Conservation (phyloP, 2,797 vertebrate genomes). For the Sebastes kiyomatsui region DNA sequence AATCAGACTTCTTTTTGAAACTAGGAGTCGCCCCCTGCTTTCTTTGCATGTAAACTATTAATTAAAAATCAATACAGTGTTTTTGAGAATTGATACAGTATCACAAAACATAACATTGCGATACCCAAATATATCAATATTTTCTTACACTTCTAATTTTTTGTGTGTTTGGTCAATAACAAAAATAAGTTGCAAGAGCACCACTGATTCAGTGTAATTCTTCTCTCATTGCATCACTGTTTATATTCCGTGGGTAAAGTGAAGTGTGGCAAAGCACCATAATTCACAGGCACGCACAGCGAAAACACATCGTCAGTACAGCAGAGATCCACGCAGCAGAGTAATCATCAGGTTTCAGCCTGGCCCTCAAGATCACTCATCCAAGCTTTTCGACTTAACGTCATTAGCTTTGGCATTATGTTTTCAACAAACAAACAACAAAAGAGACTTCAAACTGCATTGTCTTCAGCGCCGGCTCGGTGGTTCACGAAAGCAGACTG, state of each 20-base stretch:
- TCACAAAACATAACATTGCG: neutral
- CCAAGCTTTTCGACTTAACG: slow-evolving; percentile 55
- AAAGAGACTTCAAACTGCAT: slow-evolving; percentile 60
- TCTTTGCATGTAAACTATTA: neutral
- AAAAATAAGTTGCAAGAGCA: neutral
- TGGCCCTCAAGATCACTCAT: slow-evolving; percentile 45
- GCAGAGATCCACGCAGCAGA: neutral
- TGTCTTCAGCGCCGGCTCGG: slow-evolving; percentile 41
- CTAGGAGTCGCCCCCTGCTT: too few species aligned
- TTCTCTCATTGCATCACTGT: neutral
- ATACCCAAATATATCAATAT: neutral
- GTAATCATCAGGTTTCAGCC: slow-evolving; percentile 41
- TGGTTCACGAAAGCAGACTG: slow-evolving; percentile 54
- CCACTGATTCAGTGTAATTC: neutral
- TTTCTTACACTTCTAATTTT: neutral
- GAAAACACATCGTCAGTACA: slow-evolving; percentile 6
- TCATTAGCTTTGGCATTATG: slow-evolving; percentile 60
- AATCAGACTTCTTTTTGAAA: too few species aligned
- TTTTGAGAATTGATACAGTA: neutral
- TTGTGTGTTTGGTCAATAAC: neutral
- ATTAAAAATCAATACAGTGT: neutral
- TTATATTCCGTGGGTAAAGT: slow-evolving; percentile 5
- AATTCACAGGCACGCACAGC: neutral
- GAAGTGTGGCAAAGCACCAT: slow-evolving; percentile 6
- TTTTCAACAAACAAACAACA: slow-evolving; percentile 70